Percentiles rank a stretch among this genome's conserved stretches.
Evolutionary conservation across 2,888 invertebrate genomes (phyloP).

Genomic region (Salticus scenicus): DNA sequence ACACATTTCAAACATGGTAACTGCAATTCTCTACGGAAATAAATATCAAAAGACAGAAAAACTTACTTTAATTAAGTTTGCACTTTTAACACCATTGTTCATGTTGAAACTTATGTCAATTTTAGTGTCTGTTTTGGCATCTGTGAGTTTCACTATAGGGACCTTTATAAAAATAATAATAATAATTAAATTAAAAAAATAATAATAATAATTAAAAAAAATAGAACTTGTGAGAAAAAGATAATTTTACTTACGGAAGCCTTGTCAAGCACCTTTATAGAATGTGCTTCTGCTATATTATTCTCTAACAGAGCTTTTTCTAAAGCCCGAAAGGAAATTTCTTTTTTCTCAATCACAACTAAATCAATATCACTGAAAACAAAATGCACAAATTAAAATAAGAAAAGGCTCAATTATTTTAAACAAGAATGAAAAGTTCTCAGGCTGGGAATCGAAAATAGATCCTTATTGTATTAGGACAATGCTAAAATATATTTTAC

Average conservation of each 20-base stretch:
- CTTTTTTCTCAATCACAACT: slow-evolving; percentile 88
- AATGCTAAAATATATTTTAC: too few relatives aligned
- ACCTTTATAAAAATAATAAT: slow-evolving; percentile 78
- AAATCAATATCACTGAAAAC: slow-evolving; percentile 83
- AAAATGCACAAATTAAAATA: not conserved
- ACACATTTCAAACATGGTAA: too few relatives aligned
- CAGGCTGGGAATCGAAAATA: too few relatives aligned
- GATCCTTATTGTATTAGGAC: too few relatives aligned
- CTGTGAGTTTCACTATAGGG: slow-evolving; percentile 98
- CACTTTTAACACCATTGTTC: slow-evolving; percentile 97
- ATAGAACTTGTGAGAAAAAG: too few relatives aligned
- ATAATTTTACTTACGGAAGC: slow-evolving; percentile 86
- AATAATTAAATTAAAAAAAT: slow-evolving; percentile 63
- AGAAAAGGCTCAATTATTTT: too few relatives aligned
- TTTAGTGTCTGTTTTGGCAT: slow-evolving; percentile 89
- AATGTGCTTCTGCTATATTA: slow-evolving; percentile 90
- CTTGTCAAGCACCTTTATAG: slow-evolving; percentile 96
- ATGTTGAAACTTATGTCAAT: slow-evolving; percentile 99
- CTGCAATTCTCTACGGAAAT: too few relatives aligned
- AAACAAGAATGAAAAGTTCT: too few relatives aligned
- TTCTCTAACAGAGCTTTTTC: slow-evolving; percentile 92
- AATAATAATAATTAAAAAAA: not conserved
- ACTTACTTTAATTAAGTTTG: slow-evolving; percentile 89
- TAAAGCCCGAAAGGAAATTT: slow-evolving; percentile 91
- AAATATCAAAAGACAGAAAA: too few relatives aligned